These are phyloP conservation scores for Cryptoprocta ferox DNA, from an alignment of 2,797 vertebrate species.

Conservation along the genomic window DNA sequence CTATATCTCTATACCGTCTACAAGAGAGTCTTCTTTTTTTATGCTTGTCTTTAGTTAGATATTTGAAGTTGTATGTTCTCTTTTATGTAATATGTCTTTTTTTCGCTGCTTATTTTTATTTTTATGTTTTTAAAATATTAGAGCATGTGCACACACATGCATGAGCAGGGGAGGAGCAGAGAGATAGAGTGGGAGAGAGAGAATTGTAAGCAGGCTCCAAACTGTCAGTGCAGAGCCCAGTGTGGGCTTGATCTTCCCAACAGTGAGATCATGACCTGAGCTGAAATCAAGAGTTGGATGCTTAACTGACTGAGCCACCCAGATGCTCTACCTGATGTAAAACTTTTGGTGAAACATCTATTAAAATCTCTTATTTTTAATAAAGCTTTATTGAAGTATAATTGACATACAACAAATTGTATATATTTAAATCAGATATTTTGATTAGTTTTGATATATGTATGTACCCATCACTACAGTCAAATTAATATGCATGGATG, in stretches of 20 bases:
- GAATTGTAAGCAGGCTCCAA: background rate
- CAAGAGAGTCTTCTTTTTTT: too few species aligned
- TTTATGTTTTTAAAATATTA: too few species aligned
- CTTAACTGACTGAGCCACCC: background rate
- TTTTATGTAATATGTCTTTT: background rate
- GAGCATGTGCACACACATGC: too few species aligned
- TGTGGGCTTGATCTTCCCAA: background rate
- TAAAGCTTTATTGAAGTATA: background rate
- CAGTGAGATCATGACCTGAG: background rate
- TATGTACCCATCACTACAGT: background rate
- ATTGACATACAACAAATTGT: background rate
- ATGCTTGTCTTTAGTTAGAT: background rate
- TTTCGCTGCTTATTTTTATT: background rate
- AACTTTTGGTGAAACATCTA: background rate
- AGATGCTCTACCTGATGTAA: background rate
- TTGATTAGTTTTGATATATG: background rate
- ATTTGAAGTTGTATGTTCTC: conserved; percentile 20
- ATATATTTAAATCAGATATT: background rate
- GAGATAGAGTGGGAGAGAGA: background rate
- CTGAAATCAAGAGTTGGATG: background rate
- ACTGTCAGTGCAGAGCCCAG: background rate
- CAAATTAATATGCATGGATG: background rate
- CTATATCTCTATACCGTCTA: too few species aligned
- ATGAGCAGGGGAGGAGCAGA: too few species aligned
- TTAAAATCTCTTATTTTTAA: background rate